Evolutionary conservation across 2,797 vertebrate genomes (phyloP), one percentile per base, ranked within the genome.

Genomic region (Synanceia verrucosa): DNA sequence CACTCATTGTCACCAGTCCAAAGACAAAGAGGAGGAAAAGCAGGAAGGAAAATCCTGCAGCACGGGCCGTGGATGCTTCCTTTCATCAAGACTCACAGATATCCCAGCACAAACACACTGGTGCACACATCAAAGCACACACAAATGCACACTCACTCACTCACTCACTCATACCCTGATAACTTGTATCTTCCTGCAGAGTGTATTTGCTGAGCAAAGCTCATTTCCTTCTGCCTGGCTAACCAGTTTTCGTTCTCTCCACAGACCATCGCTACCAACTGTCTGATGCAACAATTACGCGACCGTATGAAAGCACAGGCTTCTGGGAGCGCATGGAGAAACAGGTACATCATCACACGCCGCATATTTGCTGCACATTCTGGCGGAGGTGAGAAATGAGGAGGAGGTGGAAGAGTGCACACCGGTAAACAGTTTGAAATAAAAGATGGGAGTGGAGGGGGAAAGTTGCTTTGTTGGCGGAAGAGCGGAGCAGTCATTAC

Each of bases 41-140:
- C 89, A 51, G 39, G 14, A 62, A 69, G 31, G 16, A 34, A 79
- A 84, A 83, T 70, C 76, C 81, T 73, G 73, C 92, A 93, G 92
- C 90, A 94, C 85, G 90, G 92, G 93, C 91, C 93, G 90, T 90
- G 86, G 94, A 95, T 95, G 96, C 92, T 96, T 97, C 95, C 95
- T 96, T 96, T 96, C 96, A 96, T 97, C 96, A 96, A 93, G 71
- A 70, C 74, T 50, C 67, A 59, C 16, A 33, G 24, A 52, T 34
- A 55, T 41, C 36, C 57, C 36, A 29, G 65, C 7, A 24, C 60
- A 84, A 57, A 78, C 71, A 58, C 60, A 50, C 60, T 18, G 51
- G 24, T 50, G 24, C 65, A 75, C 24, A 79, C 67, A 74, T 69
- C 60, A 82, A 67, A 51, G 65, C 70, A 24, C 70, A 69, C 73